Evolutionary conservation across 2,888 invertebrate species (phyloP).

Genomic region (Suillia variegata): DNA sequence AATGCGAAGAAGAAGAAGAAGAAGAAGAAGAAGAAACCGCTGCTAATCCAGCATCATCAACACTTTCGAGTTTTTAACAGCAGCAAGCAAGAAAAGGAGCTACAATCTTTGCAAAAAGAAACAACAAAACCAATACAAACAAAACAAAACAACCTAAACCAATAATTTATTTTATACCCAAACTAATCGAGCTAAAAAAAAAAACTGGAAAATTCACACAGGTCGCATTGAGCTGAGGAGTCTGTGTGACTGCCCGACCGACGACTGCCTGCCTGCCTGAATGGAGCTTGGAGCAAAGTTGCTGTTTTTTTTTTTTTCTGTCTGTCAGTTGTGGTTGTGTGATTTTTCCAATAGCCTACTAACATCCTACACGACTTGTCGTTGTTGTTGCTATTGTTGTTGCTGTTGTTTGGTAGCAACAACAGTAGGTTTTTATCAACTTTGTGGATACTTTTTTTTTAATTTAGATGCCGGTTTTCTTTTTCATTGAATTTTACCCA

Average conservation of each 20-base stretch:
- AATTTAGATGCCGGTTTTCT: not conserved
- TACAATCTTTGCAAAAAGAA: not conserved
- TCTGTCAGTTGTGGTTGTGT: constrained; percentile 33
- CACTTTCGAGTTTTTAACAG: constrained; percentile 42
- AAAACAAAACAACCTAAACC: not conserved
- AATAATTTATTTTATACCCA: not conserved
- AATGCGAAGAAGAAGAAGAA: too few species aligned
- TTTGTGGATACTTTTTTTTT: too few species aligned
- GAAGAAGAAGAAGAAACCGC: too few species aligned
- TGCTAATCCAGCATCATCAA: too few species aligned
- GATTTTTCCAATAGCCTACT: constrained; percentile 59
- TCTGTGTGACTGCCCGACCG: too few species aligned
- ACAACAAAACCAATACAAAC: not conserved
- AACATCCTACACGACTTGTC: constrained; percentile 52
- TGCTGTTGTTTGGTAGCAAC: constrained; percentile 7
- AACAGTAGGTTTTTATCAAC: constrained; percentile 9
- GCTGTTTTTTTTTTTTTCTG: not conserved
- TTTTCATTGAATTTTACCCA: constrained; percentile 16
- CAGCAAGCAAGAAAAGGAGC: too few species aligned
- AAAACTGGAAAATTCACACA: constrained; percentile 52
- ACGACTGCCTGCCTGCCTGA: not conserved
- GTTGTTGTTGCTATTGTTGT: constrained; percentile 27
- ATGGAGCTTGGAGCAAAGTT: not conserved
- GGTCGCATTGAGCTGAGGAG: too few species aligned
- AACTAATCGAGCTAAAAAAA: not conserved